These are phyloP conservation scores for Ricordea florida DNA, from an alignment of 92 coral and sea anemone genomes.

Conservation along the genomic window DNA sequence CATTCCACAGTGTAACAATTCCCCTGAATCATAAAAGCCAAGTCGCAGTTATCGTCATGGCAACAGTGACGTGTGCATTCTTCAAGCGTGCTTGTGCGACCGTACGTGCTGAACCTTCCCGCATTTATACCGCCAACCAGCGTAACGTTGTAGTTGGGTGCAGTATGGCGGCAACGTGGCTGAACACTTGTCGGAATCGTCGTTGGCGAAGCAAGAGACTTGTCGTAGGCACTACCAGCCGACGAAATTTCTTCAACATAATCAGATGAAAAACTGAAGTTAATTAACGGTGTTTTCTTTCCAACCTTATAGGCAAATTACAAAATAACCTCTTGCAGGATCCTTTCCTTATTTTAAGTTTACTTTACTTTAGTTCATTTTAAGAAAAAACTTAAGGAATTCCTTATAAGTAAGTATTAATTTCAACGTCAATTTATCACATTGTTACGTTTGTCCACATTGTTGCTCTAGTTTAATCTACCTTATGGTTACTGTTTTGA, in stretches of 20 bases:
- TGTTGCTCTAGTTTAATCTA: too few relatives aligned
- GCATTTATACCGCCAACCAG: slow-evolving; percentile 90
- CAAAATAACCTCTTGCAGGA: too few relatives aligned
- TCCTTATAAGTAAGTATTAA: too few relatives aligned
- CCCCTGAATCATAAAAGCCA: slow-evolving; percentile 90
- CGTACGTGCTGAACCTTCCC: slow-evolving; percentile 89
- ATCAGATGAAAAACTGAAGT: background rate
- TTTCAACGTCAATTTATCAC: too few relatives aligned
- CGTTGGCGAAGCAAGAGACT: background rate
- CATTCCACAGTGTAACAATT: slow-evolving; percentile 90
- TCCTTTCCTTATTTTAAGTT: too few relatives aligned
- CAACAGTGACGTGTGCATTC: slow-evolving; percentile 94
- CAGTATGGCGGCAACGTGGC: slow-evolving; percentile 75
- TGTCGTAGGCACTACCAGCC: slow-evolving; percentile 13
- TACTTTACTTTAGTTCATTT: too few relatives aligned
- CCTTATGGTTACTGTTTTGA: too few relatives aligned
- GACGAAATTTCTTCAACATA: slow-evolving; percentile 7
- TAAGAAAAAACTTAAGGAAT: too few relatives aligned
- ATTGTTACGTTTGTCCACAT: too few relatives aligned
- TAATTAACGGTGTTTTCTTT: background rate
- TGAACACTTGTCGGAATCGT: slow-evolving; percentile 10
- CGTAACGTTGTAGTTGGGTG: slow-evolving; percentile 80
- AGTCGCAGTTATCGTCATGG: slow-evolving; percentile 88
- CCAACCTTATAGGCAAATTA: too few relatives aligned
- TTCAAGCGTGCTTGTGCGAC: slow-evolving; percentile 65